Percentiles rank a stretch among this genome's conserved stretches.
Evolutionary conservation across 1,140 invertebrate genomes (phyloP).

Genomic region (Zaprionus ghesquierei): DNA sequence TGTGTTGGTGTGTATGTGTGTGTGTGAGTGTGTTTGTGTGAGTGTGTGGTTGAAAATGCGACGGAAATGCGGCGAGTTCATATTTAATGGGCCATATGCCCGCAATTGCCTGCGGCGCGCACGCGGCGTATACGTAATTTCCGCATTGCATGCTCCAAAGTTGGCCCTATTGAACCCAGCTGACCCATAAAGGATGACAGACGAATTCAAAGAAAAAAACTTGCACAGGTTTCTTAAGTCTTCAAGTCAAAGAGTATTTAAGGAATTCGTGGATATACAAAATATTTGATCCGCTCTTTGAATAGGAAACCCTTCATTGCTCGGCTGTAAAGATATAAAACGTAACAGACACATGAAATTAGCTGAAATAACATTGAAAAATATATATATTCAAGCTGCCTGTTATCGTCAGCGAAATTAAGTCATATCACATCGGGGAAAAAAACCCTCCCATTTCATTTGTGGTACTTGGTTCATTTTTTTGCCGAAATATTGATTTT

Average conservation of each 20-base stretch:
- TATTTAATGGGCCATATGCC: constrained; percentile 59
- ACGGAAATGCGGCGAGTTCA: constrained; percentile 63
- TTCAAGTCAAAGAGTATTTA: background rate
- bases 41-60: constrained; percentile 42
- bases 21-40: too few relatives aligned
- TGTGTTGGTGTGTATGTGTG: too few relatives aligned
- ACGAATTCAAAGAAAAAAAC: too few relatives aligned
- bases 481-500: constrained; percentile 30
- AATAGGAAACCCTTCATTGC: too few relatives aligned
- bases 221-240: background rate
- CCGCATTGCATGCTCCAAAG: constrained; percentile 42
- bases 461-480: constrained; percentile 2
- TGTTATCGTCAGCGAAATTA: background rate
- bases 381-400: background rate
- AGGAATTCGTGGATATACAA: background rate
- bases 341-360: background rate
- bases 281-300: background rate
- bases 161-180: constrained; percentile 33
- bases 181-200: constrained; percentile 26
- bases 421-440: background rate
- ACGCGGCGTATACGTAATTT: constrained; percentile 54
- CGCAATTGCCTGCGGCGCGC: constrained; percentile 42
- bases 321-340: too few relatives aligned
- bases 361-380: background rate
- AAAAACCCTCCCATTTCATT: background rate